Conservation (phyloP, 2,797 vertebrate genomes). For the Etheostoma perlongum region DNA sequence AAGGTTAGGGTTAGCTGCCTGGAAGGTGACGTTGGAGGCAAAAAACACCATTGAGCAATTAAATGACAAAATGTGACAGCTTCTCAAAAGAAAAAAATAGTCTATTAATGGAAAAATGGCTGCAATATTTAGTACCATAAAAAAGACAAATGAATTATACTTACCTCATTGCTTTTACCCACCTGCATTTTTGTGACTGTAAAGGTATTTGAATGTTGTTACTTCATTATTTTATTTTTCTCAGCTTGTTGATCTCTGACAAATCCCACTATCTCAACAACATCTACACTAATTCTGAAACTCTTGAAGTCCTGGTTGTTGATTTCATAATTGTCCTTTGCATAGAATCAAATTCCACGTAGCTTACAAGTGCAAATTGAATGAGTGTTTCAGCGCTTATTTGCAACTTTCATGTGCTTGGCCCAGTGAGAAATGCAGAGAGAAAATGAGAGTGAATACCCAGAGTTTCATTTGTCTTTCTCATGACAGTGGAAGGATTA, state of each 20-base stretch:
- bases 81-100: not conserved
- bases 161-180: not conserved
- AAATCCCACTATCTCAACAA: not conserved
- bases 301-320: not conserved
- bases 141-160: not conserved
- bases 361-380: constrained; percentile 42
- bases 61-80: not conserved
- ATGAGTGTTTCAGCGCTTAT: constrained; percentile 19
- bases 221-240: not conserved
- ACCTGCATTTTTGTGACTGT: not conserved
- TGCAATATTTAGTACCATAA: not conserved
- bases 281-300: not conserved
- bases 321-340: constrained; percentile 34
- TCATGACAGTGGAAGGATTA: constrained; percentile 79
- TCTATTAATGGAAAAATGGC: not conserved
- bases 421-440: constrained; percentile 36
- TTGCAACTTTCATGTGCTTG: constrained; percentile 50
- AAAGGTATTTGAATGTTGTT: not conserved
- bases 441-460: constrained; percentile 50
- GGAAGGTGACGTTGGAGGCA: too few relatives aligned
- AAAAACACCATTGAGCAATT: too few relatives aligned
- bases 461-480: constrained; percentile 71
- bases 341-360: constrained; percentile 1
- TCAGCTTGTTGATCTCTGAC: constrained; percentile 3
- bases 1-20: too few relatives aligned